These are phyloP conservation scores for Drosophila parthenogenetica DNA, from an alignment of 2,888 invertebrate species.

Conservation along the genomic window DNA sequence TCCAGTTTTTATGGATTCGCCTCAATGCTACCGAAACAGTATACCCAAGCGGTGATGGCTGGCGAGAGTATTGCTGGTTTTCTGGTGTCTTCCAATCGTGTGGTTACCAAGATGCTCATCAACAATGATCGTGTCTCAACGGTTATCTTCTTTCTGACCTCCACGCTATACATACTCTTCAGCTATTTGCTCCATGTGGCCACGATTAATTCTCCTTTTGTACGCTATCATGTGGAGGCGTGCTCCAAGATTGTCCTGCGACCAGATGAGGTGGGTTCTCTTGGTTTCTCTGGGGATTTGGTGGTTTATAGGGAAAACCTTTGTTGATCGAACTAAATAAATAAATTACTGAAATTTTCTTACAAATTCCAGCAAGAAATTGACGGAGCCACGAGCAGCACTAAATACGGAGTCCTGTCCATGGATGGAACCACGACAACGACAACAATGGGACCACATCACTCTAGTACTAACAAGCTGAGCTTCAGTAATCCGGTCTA, in stretches of 20 bases:
- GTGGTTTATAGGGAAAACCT: too few relatives aligned
- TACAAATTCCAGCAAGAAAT: conserved; percentile 87
- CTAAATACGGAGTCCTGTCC: conserved; percentile 91
- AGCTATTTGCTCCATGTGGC: conserved; percentile 92
- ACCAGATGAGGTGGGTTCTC: conserved; percentile 89
- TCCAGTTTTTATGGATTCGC: conserved; percentile 98
- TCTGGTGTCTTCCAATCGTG: conserved; percentile 93
- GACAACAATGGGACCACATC: conserved; percentile 87
- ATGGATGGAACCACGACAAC: conserved; percentile 87
- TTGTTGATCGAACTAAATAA: too few relatives aligned
- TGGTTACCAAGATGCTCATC: conserved; percentile 92
- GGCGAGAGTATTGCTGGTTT: conserved; percentile 96
- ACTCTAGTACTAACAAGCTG: conserved; percentile 87
- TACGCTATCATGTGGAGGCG: conserved; percentile 92
- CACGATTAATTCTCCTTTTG: conserved; percentile 92
- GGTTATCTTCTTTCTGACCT: conserved; percentile 93
- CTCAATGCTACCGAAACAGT: conserved; percentile 93
- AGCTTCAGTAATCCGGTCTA: conserved; percentile 94
- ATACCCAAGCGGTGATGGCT: conserved; percentile 97
- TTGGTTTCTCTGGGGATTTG: too few relatives aligned
- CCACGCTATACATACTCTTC: conserved; percentile 90
- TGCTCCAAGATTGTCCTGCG: conserved; percentile 92
- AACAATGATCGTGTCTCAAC: conserved; percentile 92
- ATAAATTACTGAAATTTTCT: neutral
- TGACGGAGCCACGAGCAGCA: conserved; percentile 86